Evolutionary conservation across 2,797 vertebrate genomes (phyloP).

Genomic region (Sebastes nivosus): DNA sequence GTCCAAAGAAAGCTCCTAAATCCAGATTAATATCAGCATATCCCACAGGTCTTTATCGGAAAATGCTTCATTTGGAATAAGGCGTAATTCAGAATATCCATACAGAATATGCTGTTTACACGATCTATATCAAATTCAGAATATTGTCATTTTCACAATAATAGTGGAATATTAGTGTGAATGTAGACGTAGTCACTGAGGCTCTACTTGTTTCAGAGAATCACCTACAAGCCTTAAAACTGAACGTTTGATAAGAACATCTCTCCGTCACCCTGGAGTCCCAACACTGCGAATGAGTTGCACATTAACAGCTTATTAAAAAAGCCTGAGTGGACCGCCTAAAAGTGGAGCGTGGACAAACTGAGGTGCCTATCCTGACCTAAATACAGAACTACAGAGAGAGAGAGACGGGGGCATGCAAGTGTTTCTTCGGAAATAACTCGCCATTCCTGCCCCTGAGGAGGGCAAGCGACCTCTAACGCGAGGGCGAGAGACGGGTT

Average conservation of each 20-base stretch:
- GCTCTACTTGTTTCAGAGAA: background rate
- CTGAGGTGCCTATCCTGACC: constrained; percentile 40
- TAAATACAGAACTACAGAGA: constrained; percentile 50
- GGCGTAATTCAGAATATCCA: too few relatives aligned
- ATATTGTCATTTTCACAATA: too few relatives aligned
- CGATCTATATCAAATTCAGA: too few relatives aligned
- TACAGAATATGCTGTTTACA: too few relatives aligned
- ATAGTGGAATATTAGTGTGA: too few relatives aligned
- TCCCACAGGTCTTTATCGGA: too few relatives aligned
- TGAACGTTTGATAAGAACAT: background rate
- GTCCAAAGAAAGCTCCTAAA: too few relatives aligned
- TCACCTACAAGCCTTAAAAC: background rate
- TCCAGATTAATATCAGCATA: too few relatives aligned
- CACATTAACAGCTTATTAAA: constrained; percentile 9
- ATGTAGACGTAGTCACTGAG: too few relatives aligned
- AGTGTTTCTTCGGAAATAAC: constrained; percentile 47
- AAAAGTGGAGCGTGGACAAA: constrained; percentile 50
- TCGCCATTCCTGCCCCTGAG: background rate
- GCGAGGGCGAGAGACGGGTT: background rate
- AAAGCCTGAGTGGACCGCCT: background rate
- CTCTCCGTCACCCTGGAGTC: background rate
- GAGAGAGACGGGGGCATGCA: background rate
- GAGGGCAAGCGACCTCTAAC: constrained; percentile 3
- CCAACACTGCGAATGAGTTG: background rate
- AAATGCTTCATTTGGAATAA: too few relatives aligned